Base-by-base conservation (phyloP, 2,888 invertebrate genomes). In the Acheta domesticus region DNA sequence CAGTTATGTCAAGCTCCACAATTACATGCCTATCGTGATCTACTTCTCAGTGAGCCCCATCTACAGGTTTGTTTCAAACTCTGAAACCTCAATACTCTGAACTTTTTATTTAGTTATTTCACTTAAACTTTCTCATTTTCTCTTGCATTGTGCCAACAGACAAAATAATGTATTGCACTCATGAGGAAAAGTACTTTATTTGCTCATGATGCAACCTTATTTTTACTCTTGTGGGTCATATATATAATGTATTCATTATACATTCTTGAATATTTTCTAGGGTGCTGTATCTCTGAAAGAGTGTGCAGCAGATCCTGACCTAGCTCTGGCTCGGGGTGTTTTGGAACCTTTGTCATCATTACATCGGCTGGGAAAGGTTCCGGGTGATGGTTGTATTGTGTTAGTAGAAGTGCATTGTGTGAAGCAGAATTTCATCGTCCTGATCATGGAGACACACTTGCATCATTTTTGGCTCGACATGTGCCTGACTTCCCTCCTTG, bases 351-450 rank as follows among this genome's bases (percentile, higher is more conserved):
- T 96, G 36, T 89, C 91, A 4, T 91, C 91, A 82, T 87, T 95
- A 20, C 89, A 92, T 83, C 89, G 92, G 83, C 90, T 91, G 83
- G 92, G 94, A 48, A 94, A 93, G 86, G 92, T 96, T 83, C 93
- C 93, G 77, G 89, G 91, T 62, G 89, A 90, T 78, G 93, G 92
- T 76, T 93, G 94, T 86, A 90, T 96, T 19, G 92, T 98, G 79
- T 87, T 98, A 49, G 93, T 98, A 23, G 98, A 98, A n/a, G n/a
- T 86, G 97, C 95, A 0, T 89, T 98, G 3, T 97, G 97, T 86
- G 98, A 98, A 88, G 97, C 98, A 0, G 97, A 98, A 86, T 98
- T 97, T 85, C 98, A 98, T 86, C 91, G 96, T 83, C 96, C 97
- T 0, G 98, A 98, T 86, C 94, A 96, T 84, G 97, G 97, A 0